These are phyloP conservation scores for Araneus ventricosus DNA, from an alignment of 1,140 invertebrate species.

Conservation along the genomic window DNA sequence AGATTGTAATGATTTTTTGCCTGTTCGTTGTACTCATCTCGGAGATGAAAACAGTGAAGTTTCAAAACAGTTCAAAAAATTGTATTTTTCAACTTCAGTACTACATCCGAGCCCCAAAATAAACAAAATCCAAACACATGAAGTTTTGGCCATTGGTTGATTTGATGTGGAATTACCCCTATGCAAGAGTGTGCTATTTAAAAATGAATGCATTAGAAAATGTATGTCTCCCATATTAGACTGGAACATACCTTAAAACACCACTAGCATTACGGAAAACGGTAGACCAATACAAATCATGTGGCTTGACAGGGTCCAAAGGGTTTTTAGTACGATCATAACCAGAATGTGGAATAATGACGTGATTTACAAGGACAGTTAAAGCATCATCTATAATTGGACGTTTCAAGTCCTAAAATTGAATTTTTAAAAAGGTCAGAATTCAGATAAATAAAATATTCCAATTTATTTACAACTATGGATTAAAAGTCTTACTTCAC, in stretches of 20 bases:
- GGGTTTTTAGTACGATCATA: constrained; percentile 86
- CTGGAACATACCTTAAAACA: constrained; percentile 85
- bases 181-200: background rate
- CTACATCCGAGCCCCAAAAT: too few species aligned
- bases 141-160: too few species aligned
- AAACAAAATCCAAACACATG: too few species aligned
- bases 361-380: constrained; percentile 92
- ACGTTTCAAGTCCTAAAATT: constrained; percentile 90
- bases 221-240: background rate
- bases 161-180: too few species aligned
- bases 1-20: too few species aligned
- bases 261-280: constrained; percentile 98
- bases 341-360: constrained; percentile 97
- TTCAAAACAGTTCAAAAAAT: too few species aligned
- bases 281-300: constrained; percentile 95
- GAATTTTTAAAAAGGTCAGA: background rate
- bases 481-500: constrained; percentile 85
- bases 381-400: constrained; percentile 97
- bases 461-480: background rate
- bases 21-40: too few species aligned
- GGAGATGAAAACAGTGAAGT: too few species aligned
- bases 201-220: background rate
- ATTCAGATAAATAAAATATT: background rate
- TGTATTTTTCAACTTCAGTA: too few species aligned
- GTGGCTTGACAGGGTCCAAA: constrained; percentile 53